A percentile compares a stretch with the other conserved stretches of the same genome.
These are phyloP conservation scores for Tholera decimalis DNA, from an alignment of 2,888 invertebrate genomes.

Conservation along the genomic window DNA sequence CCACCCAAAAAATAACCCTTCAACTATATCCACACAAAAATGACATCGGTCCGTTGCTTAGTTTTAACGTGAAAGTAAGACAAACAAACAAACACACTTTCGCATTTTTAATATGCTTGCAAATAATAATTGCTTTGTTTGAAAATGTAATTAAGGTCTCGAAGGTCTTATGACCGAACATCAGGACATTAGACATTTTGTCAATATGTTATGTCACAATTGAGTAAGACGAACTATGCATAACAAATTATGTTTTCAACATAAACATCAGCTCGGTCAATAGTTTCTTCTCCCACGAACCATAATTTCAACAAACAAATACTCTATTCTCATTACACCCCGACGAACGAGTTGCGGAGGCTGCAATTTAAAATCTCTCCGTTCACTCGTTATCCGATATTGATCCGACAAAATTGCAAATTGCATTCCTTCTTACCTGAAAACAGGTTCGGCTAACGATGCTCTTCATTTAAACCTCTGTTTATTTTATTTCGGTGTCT, in stretches of 20 bases:
- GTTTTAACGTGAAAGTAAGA: too few relatives aligned
- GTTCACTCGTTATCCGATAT: conserved; percentile 68
- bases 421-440: conserved; percentile 63
- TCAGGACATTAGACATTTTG: background rate
- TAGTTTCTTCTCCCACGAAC: background rate
- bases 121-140: background rate
- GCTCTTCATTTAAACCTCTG: conserved; percentile 34
- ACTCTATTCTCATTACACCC: conserved; percentile 40
- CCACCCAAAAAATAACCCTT: too few relatives aligned
- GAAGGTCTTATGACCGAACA: background rate
- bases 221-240: too few relatives aligned
- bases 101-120: too few relatives aligned
- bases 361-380: conserved; percentile 67
- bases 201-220: background rate
- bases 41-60: too few relatives aligned
- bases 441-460: conserved; percentile 51
- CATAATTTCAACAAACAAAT: conserved; percentile 55
- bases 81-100: too few relatives aligned
- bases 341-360: conserved; percentile 33
- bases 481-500: conserved; percentile 44
- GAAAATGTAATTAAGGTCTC: background rate
- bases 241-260: too few relatives aligned
- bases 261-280: background rate
- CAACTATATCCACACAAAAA: too few relatives aligned
- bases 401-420: conserved; percentile 70